Evolutionary conservation across 2,113 vertebrate genomes (phyloP), one percentile per base, ranked within the genome.

Genomic region (Pterocles burchelli): DNA sequence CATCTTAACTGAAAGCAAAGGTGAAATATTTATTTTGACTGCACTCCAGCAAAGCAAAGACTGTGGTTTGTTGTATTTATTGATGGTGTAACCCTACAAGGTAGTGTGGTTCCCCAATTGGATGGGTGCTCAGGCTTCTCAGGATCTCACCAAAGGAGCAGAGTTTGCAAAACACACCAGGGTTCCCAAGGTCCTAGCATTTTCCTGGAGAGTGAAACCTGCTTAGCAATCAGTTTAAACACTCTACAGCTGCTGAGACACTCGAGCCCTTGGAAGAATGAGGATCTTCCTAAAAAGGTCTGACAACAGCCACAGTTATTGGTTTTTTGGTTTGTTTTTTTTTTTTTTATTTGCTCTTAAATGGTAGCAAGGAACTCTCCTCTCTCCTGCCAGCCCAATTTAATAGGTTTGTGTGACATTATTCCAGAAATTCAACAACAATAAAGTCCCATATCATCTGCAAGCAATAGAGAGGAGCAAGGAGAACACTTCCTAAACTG

Each of bases 41-140:
- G 24, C 7, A 6, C n/a, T 75, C 52, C 62, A 83, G 34, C 18
- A 11, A 57, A n/a, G 34, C 3, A 3, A 78, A 51, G 46, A 49
- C 31, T 14, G 24, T 28, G 25, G 33, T 74, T 41, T 65, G 19
- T 22, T 24, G 10, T n/a, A 18, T 55, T 59, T 70, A 34, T n/a
- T 26, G 19, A n/a, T 18, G 48, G 46, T 10, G 5, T n/a, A 66
- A 46, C 28, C 54, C 48, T 54, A 11, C 43, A 70, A 70, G 61
- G 26, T 19, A 41, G 1, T 8, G 31, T 58, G 21, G 14, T 63
- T 17, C 38, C 38, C 31, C 13, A 26, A 0, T 0, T 24, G 8
- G 3, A 15, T 68, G 76, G 12, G 26, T 49, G 26, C 48, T 58
- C 66, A 45, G 33, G 33, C 13, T 71, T 81, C 38, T 63, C 58